Evolutionary conservation across 1,140 invertebrate species (phyloP).

Genomic region (Elymnias hypermnestra): DNA sequence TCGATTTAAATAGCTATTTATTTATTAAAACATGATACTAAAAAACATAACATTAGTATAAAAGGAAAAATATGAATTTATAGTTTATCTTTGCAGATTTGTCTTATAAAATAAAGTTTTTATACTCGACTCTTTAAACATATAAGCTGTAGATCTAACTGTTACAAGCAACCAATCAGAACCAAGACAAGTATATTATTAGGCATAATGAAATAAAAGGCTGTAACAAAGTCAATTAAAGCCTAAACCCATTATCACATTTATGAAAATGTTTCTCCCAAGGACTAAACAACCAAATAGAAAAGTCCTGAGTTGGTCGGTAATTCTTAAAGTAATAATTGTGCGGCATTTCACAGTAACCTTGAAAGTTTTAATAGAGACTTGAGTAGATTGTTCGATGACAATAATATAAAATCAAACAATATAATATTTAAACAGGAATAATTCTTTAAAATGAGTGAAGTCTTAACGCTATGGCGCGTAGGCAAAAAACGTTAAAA

Average conservation of each 20-base stretch:
- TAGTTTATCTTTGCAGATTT: too few relatives aligned
- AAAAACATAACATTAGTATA: too few relatives aligned
- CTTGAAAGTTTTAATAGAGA: slow-evolving; percentile 11
- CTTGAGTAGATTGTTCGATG: neutral
- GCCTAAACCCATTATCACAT: slow-evolving; percentile 67
- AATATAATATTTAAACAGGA: neutral
- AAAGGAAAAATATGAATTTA: too few relatives aligned
- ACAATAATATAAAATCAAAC: slow-evolving; percentile 1
- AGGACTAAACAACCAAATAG: slow-evolving; percentile 29
- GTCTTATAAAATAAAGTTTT: neutral
- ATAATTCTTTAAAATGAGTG: too few relatives aligned
- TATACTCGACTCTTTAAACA: neutral
- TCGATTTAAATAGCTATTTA: too few relatives aligned
- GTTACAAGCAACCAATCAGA: slow-evolving; percentile 29
- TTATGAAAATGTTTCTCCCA: slow-evolving; percentile 47
- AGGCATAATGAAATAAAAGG: slow-evolving; percentile 31
- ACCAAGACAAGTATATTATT: slow-evolving; percentile 22
- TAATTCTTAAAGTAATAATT: slow-evolving; percentile 45
- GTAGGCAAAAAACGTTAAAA: too few relatives aligned
- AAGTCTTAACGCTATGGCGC: too few relatives aligned
- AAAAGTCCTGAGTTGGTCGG: slow-evolving; percentile 32
- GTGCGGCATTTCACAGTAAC: slow-evolving; percentile 50
- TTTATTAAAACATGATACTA: too few relatives aligned
- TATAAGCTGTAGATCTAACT: slow-evolving; percentile 4
- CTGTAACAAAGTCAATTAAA: slow-evolving; percentile 57